Conservation (phyloP, 1,140 invertebrate species). For the Drosophila oshimai region DNA sequence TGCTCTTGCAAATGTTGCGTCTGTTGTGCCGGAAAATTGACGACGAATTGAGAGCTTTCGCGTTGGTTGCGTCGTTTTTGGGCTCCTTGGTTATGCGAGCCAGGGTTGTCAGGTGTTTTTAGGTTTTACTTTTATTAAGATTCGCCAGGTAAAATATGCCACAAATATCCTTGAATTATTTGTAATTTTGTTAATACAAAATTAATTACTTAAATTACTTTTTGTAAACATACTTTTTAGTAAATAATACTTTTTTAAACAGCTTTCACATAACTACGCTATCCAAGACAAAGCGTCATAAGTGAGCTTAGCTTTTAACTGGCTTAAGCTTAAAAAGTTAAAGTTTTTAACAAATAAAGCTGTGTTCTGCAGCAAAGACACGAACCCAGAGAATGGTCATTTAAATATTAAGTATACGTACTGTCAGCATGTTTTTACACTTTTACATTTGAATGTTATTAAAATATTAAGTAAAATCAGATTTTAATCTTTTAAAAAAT, state of each 20-base stretch:
- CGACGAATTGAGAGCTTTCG: slow-evolving; percentile 78
- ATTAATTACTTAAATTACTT: not conserved
- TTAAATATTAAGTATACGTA: slow-evolving; percentile 23
- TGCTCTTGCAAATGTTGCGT: slow-evolving; percentile 68
- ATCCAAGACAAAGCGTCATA: not conserved
- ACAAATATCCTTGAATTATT: no score
- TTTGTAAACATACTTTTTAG: no score
- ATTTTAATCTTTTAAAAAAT: no score
- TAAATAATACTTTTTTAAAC: not conserved
- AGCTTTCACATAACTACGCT: not conserved
- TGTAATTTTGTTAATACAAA: not conserved
- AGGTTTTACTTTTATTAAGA: no score
- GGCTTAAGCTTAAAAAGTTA: not conserved
- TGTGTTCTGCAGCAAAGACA: not conserved
- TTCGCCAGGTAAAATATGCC: no score
- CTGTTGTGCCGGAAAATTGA: slow-evolving; percentile 82
- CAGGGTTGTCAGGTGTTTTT: slow-evolving; percentile 22
- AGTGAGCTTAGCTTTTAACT: not conserved
- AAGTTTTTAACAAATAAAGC: not conserved
- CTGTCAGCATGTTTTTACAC: slow-evolving; percentile 11
- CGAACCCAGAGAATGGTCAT: not conserved
- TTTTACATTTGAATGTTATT: not conserved
- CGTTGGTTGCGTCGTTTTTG: slow-evolving; percentile 44
- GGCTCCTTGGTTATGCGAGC: slow-evolving; percentile 37
- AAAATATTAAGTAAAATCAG: not conserved